phyloP scores from a whole-genome alignment of 2,888 invertebrate species.

The Frankliniella fusca region DNA sequence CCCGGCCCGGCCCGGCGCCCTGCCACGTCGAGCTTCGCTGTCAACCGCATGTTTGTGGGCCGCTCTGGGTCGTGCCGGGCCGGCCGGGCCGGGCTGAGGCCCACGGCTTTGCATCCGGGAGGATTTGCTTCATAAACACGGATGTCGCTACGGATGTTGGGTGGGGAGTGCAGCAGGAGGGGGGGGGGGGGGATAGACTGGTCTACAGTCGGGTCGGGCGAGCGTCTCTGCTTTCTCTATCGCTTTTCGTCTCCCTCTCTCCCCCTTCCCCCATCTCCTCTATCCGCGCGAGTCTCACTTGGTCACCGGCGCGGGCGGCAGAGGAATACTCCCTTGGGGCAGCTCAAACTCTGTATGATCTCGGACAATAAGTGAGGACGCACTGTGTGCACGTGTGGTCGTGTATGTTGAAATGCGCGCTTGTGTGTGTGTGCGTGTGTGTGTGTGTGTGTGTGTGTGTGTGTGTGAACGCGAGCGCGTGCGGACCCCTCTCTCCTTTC shows the following conservation, averaged over 20 bases:
- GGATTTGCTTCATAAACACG: slow-evolving; percentile 21
- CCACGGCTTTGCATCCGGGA: background rate
- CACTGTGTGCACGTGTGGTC: background rate
- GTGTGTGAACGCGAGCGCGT: too few relatives aligned
- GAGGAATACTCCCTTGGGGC: background rate
- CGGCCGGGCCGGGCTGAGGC: background rate
- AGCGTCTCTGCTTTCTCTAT: too few relatives aligned
- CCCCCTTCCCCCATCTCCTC: too few relatives aligned
- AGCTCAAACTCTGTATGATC: background rate
- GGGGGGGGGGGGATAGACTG: background rate
- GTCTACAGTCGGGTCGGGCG: too few relatives aligned
- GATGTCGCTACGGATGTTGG: slow-evolving; percentile 1
- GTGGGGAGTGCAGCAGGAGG: background rate
- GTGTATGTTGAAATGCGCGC: too few relatives aligned
- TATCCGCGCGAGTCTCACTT: background rate
- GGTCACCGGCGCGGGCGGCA: background rate
- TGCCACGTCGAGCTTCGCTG: background rate
- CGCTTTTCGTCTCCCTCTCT: too few relatives aligned
- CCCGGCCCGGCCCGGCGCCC: background rate
- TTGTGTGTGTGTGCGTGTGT: too few relatives aligned
- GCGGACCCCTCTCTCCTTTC: too few relatives aligned
- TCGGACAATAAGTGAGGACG: background rate
- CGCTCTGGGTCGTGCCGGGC: background rate
- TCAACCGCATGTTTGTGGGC: slow-evolving; percentile 21
- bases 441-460: too few relatives aligned